Percentiles rank a stretch among this genome's conserved stretches.
phyloP scores from a whole-genome alignment of 2,797 vertebrate genomes.

The Neosilurus hyrtlii region DNA sequence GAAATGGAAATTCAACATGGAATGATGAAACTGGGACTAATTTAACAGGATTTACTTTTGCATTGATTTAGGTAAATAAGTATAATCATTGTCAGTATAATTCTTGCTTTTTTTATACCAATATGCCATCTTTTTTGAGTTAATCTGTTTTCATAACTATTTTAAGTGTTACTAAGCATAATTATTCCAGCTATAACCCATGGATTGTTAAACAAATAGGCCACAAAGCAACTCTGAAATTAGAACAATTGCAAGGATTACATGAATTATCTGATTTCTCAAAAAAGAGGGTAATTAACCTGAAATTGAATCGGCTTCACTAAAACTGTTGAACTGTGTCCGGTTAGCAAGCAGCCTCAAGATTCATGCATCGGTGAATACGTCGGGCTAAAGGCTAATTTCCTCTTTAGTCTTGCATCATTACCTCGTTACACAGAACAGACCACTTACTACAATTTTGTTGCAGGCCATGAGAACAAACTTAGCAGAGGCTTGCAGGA shows the following conservation, averaged over 20 bases:
- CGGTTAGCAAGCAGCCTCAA: background rate
- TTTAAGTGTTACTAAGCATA: background rate
- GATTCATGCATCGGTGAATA: background rate
- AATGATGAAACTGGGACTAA: background rate
- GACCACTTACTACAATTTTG: conserved; percentile 5
- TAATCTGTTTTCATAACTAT: background rate
- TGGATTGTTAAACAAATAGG: background rate
- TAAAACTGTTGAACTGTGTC: background rate
- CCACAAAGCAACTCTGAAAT: background rate
- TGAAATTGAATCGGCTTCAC: background rate
- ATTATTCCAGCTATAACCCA: background rate
- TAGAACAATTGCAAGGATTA: background rate
- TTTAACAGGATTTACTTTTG: background rate
- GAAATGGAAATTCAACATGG: background rate
- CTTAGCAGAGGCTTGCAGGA: background rate
- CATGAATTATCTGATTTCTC: background rate
- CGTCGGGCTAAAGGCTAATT: conserved; percentile 9
- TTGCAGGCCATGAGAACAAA: background rate
- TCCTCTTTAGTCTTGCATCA: conserved; percentile 38
- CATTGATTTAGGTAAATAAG: background rate
- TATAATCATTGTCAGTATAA: too few relatives aligned
- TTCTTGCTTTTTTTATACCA: background rate
- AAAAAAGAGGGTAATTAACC: background rate
- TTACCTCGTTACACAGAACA: background rate
- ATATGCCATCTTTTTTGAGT: background rate